Conservation (phyloP, 2,797 vertebrate genomes). For the Hippoglossus hippoglossus region DNA sequence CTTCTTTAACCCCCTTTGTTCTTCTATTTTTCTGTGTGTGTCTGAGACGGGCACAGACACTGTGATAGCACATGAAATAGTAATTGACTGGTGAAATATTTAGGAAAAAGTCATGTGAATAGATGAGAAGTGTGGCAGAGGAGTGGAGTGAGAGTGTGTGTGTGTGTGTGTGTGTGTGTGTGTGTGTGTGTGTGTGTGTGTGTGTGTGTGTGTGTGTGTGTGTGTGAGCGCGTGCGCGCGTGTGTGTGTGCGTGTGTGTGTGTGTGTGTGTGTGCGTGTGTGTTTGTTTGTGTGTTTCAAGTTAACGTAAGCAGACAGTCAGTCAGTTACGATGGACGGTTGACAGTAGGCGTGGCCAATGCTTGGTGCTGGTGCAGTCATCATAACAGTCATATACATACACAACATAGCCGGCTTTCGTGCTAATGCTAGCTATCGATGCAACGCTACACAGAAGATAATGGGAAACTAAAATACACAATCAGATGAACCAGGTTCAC, state of each 20-base stretch:
- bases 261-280: background rate
- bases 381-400: no score
- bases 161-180: constrained; percentile 10
- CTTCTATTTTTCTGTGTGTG: constrained; percentile 48
- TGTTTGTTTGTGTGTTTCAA: constrained; percentile 1
- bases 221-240: constrained; percentile 42
- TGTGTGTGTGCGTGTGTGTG: background rate
- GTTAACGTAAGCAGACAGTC: background rate
- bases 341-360: no score
- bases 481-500: no score
- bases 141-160: constrained; percentile 46
- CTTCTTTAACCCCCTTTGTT: constrained; percentile 50
- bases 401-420: no score
- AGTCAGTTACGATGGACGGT: background rate
- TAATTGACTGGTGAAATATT: constrained; percentile 85
- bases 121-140: constrained; percentile 73
- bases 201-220: constrained; percentile 26
- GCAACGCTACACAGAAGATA: no score
- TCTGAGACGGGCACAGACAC: constrained; percentile 72
- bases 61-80: constrained; percentile 81
- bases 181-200: background rate
- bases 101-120: constrained; percentile 77
- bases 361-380: no score
- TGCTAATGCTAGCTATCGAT: no score
- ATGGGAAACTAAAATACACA: no score